A percentile compares a stretch with the other conserved stretches of the same genome.
phyloP scores from a whole-genome alignment of 2,888 invertebrate species.

The Actias luna region DNA sequence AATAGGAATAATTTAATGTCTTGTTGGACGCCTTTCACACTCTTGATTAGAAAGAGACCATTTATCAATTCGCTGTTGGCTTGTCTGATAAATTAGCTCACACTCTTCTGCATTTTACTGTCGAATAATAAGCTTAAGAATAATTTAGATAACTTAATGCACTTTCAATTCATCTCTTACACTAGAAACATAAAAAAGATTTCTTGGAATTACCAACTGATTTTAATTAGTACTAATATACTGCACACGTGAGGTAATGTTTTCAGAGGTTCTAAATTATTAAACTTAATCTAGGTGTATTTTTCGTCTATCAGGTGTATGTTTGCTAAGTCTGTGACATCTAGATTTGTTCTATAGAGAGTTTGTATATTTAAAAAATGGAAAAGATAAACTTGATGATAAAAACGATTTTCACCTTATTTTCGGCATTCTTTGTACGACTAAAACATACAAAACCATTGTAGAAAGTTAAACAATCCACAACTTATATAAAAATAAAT shows the following conservation, averaged over 20 bases:
- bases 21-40: slow-evolving; percentile 20
- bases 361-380: too few species aligned
- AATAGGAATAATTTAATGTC: slow-evolving; percentile 37
- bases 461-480: background rate
- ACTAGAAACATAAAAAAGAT: background rate
- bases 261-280: too few species aligned
- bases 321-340: too few species aligned
- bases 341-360: too few species aligned
- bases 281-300: too few species aligned
- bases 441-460: background rate
- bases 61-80: background rate
- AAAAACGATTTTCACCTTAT: background rate
- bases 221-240: too few species aligned
- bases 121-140: background rate
- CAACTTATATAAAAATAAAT: too few species aligned
- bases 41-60: background rate
- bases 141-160: background rate
- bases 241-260: too few species aligned
- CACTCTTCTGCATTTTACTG: background rate
- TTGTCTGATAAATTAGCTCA: background rate
- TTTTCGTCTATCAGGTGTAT: too few species aligned
- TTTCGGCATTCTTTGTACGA: background rate
- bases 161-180: too few species aligned
- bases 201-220: background rate
- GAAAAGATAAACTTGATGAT: background rate